Percentiles rank a stretch among this genome's conserved stretches.
phyloP scores from a whole-genome alignment of 2,888 invertebrate genomes.

The Agrypnus murinus region DNA sequence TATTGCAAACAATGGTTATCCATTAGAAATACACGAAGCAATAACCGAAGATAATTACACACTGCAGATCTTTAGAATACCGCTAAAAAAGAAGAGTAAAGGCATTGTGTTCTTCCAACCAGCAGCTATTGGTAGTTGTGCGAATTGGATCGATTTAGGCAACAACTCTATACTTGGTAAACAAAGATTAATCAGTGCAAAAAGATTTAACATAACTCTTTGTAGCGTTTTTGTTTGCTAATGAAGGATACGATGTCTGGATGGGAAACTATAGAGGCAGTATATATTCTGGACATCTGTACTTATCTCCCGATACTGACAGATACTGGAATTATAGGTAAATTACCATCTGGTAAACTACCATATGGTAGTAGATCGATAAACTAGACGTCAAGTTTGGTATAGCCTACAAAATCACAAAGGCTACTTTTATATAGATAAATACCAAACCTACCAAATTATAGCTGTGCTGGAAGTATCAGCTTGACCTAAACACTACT shows the following conservation, averaged over 20 bases:
- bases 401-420: too few relatives aligned
- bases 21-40: slow-evolving; percentile 4
- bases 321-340: slow-evolving; percentile 32
- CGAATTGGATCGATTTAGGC: slow-evolving; percentile 23
- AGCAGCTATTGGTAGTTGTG: background rate
- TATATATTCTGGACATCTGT: slow-evolving; percentile 16
- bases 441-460: too few relatives aligned
- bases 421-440: too few relatives aligned
- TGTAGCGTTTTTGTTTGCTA: slow-evolving; percentile 34
- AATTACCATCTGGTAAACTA: too few relatives aligned
- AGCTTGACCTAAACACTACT: too few relatives aligned
- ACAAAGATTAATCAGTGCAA: background rate
- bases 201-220: background rate
- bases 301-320: background rate
- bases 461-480: too few relatives aligned
- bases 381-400: too few relatives aligned
- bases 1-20: slow-evolving; percentile 11
- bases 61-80: slow-evolving; percentile 27
- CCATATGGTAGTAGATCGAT: too few relatives aligned
- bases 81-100: slow-evolving; percentile 20
- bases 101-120: slow-evolving; percentile 31
- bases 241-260: slow-evolving; percentile 36
- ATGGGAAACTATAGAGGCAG: slow-evolving; percentile 30
- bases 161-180: slow-evolving; percentile 21
- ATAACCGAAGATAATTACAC: slow-evolving; percentile 23